phyloP scores from a whole-genome alignment of 2,888 invertebrate species.

The Fragum whitleyi region DNA sequence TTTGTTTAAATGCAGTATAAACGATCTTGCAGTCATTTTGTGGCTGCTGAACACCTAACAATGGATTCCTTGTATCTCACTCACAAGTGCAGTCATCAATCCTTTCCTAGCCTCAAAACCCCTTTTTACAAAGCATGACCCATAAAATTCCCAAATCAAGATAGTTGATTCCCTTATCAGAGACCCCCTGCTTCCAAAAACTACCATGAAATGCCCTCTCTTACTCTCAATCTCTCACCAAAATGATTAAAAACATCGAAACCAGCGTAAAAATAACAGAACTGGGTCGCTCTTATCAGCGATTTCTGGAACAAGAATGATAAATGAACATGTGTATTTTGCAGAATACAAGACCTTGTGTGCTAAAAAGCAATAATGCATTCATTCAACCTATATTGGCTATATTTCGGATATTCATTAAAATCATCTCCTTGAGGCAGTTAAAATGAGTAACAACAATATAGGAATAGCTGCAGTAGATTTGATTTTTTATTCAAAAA shows the following conservation, averaged over 20 bases:
- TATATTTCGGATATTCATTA: not conserved
- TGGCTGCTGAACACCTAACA: no score
- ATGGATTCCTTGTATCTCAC: no score
- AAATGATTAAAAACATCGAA: not conserved
- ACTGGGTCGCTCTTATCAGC: not conserved
- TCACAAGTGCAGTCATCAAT: no score
- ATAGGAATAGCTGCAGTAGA: not conserved
- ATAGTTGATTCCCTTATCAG: no score
- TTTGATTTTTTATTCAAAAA: not conserved
- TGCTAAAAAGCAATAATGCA: not conserved
- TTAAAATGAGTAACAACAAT: not conserved
- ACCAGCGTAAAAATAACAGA: not conserved
- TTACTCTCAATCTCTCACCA: no score
- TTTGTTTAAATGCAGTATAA: no score
- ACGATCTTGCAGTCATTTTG: no score
- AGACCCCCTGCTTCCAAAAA: no score
- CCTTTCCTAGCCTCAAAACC: no score
- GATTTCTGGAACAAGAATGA: not conserved
- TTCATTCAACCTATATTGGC: not conserved
- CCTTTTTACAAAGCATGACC: no score
- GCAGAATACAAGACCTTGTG: not conserved
- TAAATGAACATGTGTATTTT: not conserved
- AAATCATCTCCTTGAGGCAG: not conserved
- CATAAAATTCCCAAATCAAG: no score
- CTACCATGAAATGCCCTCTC: no score